Evolutionary conservation across 2,888 invertebrate genomes (phyloP).

Genomic region (Tachina lurida): DNA sequence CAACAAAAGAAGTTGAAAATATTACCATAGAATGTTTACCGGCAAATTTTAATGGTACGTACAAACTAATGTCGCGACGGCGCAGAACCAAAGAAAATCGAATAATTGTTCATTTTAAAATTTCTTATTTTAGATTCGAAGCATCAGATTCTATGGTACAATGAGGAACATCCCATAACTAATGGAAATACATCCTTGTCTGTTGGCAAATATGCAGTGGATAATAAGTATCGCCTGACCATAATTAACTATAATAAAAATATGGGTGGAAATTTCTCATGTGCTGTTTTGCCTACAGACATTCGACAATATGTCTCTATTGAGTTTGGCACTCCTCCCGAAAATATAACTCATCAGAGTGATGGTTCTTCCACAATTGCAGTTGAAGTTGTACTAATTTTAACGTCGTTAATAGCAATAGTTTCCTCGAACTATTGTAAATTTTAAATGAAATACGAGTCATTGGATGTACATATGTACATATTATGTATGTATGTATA

Average conservation of each 20-base stretch:
- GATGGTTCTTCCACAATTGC: conserved; percentile 16
- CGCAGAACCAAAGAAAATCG: neutral
- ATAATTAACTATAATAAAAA: conserved; percentile 58
- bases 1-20: conserved; percentile 61
- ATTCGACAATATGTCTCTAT: conserved; percentile 56
- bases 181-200: conserved; percentile 63
- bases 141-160: conserved; percentile 65
- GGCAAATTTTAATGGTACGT: conserved; percentile 61
- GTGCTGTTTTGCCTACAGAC: conserved; percentile 56
- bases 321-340: conserved; percentile 62
- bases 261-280: conserved; percentile 57
- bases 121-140: conserved; percentile 39
- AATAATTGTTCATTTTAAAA: neutral
- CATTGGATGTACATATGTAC: neutral
- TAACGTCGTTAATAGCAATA: conserved; percentile 28
- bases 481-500: neutral
- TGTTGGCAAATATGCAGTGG: conserved; percentile 53
- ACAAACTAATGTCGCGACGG: neutral
- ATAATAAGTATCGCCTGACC: conserved; percentile 61
- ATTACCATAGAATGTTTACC: conserved; percentile 62
- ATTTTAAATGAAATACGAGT: conserved; percentile 6
- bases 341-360: conserved; percentile 53
- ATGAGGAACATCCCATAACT: conserved; percentile 53
- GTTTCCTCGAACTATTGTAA: conserved; percentile 45
- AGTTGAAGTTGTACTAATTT: conserved; percentile 24